Base-by-base conservation (phyloP, 2,888 invertebrate genomes). In the Sinopyrophorus schimmeli region DNA sequence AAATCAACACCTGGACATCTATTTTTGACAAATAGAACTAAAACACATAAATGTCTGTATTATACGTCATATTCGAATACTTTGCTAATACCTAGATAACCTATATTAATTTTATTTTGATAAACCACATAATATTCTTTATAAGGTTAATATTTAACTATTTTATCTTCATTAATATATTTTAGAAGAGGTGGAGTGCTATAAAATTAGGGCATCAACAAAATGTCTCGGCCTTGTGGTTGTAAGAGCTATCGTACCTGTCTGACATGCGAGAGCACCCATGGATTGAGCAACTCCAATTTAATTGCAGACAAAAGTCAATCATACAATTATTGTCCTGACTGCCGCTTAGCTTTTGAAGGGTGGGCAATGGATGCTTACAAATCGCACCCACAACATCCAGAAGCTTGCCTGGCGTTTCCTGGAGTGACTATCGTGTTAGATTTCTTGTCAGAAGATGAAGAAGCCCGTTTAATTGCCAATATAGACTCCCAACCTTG, bases 171-270 rank as follows among this genome's bases (percentile, higher is more conserved):
- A n/a, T n/a, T n/a, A n/a, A n/a, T n/a, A n/a, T n/a, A n/a, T n/a
- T n/a, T n/a, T n/a, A n/a, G n/a, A n/a, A n/a, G n/a, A n/a, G n/a
- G n/a, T n/a, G n/a, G n/a, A n/a, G n/a, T n/a, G n/a, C n/a, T n/a
- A n/a, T n/a, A n/a, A n/a, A n/a, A n/a, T n/a, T n/a, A n/a, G n/a
- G n/a, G n/a, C n/a, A n/a, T n/a, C n/a, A n/a, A n/a, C n/a, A n/a
- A n/a, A n/a, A n/a, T n/a, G n/a, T n/a, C 83, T 18, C 75, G 90
- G 26, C 80, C 84, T 1, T 97, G 96, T 74, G 95, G 93, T 24
- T 97, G 96, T 69, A 96, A 96, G 77, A 92, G 95, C 2, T 86
- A 89, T 57, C 79, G 96, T 59, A 90, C 92, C 1, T 97, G 96
- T 71, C 77, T 92, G 12, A 73, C 88, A 47, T 97, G 96, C 72